Base-by-base conservation (phyloP, 2,888 invertebrate genomes). In the Dexiosoma caninum region DNA sequence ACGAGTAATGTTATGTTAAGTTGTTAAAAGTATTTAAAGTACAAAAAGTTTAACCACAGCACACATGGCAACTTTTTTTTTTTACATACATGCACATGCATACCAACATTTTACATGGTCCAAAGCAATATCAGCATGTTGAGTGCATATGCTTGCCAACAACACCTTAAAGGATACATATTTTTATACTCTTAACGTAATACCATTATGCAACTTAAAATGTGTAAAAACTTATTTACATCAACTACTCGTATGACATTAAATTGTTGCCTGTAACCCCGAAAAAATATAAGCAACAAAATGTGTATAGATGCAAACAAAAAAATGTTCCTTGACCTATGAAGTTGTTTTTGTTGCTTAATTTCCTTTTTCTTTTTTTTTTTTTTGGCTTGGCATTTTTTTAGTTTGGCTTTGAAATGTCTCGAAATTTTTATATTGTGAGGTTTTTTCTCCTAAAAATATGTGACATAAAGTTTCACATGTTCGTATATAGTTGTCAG, bases 221-320 rank as follows among this genome's bases (percentile, higher is more conserved):
- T 67, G 76, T 81, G 80, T 81, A 81, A 76, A 60, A 69, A 76
- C 67, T 80, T n/a, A n/a, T n/a, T 66, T 71, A 72, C 71, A 76
- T 71, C 49, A 46, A 59, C 32, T 49, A 55, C 60, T 59, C 19
- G 16, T n/a, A 64, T 9, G 19, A 55, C 14, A 55, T 46, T 44
- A 62, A 57, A 3, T 60, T 40, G 40, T 35, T 53, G 62, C 44
- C n/a, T 55, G 32, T 51, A 72, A 32, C 7, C 27, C 44, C n/a
- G n/a, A n/a, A n/a, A n/a, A n/a, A n/a, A n/a, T n/a, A n/a, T n/a
- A n/a, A n/a, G 27, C 64, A 23, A 14, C 35, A 57, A 49, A 60
- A 66, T 35, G 46, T 62, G 16, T 19, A 10, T 37, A 14, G n/a
- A n/a, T n/a, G n/a, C 32, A 37, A 27, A 12, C 44, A 37, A 60